A percentile compares a stretch with the other conserved stretches of the same genome.
Conservation (phyloP, 2,113 vertebrate genomes). For the Falco punctatus region DNA sequence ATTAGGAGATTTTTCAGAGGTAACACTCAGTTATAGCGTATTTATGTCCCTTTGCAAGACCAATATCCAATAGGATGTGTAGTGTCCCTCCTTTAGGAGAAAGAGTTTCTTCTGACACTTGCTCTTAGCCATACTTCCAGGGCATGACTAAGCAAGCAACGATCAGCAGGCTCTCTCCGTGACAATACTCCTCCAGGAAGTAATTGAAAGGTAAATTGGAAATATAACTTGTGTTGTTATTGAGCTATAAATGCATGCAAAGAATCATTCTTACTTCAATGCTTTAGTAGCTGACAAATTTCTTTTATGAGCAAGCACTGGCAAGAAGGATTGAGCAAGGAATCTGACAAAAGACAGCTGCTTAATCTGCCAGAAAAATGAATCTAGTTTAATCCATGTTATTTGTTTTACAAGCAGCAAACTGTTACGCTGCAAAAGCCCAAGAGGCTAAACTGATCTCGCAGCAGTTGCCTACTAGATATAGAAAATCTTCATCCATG, state of each 20-base stretch:
- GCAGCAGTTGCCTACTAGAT: neutral
- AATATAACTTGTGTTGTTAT: neutral
- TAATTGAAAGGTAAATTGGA: conserved; percentile 17
- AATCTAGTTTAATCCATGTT: conserved; percentile 24
- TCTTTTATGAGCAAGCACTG: neutral
- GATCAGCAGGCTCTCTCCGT: neutral
- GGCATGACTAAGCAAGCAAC: neutral
- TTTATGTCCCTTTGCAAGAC: neutral
- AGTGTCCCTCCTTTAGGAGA: neutral
- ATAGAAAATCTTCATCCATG: neutral
- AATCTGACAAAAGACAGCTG: neutral
- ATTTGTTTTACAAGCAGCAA: conserved; percentile 20
- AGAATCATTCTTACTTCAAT: neutral
- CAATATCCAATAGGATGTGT: neutral
- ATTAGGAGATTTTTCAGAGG: neutral
- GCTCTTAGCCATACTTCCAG: neutral
- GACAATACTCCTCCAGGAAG: neutral
- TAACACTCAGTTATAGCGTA: neutral
- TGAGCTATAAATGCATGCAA: conserved; percentile 5
- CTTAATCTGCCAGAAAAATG: conserved; percentile 19
- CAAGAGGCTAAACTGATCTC: neutral
- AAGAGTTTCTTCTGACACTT: neutral
- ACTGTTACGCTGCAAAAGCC: neutral
- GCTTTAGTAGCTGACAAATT: neutral
- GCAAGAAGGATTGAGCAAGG: neutral